Evolutionary conservation across 2,888 invertebrate species (phyloP).

Genomic region (Habroteleia sp.): DNA sequence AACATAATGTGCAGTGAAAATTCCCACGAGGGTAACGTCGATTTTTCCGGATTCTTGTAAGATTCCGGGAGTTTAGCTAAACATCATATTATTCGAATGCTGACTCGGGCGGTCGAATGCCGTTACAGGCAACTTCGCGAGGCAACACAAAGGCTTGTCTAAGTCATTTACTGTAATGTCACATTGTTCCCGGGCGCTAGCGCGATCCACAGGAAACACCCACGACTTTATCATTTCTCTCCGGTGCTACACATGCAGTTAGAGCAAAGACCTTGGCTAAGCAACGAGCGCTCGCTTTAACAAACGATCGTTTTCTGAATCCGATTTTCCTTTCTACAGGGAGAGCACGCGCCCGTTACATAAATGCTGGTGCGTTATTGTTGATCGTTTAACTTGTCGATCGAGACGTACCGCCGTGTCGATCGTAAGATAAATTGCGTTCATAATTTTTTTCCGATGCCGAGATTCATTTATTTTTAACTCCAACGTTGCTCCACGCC

Average conservation of each 20-base stretch:
- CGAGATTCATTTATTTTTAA: not conserved
- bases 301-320: slow-evolving; percentile 67
- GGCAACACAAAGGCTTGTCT: slow-evolving; percentile 65
- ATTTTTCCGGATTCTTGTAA: slow-evolving; percentile 45
- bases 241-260: slow-evolving; percentile 44
- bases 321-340: slow-evolving; percentile 70
- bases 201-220: slow-evolving; percentile 67
- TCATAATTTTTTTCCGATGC: slow-evolving; percentile 1
- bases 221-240: slow-evolving; percentile 65
- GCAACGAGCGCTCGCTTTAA: slow-evolving; percentile 37
- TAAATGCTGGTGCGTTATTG: slow-evolving; percentile 59
- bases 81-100: slow-evolving; percentile 50
- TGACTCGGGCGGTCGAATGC: slow-evolving; percentile 37
- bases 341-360: slow-evolving; percentile 35
- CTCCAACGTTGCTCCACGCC: not conserved
- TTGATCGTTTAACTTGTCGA: slow-evolving; percentile 34
- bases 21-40: slow-evolving; percentile 36
- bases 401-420: not conserved
- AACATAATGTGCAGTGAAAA: slow-evolving; percentile 9
- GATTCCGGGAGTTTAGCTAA: slow-evolving; percentile 36
- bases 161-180: slow-evolving; percentile 74
- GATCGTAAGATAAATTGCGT: slow-evolving; percentile 1
- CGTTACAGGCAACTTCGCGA: slow-evolving; percentile 21
- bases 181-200: slow-evolving; percentile 72
- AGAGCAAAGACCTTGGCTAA: slow-evolving; percentile 63